Percentiles rank a stretch among this genome's conserved stretches.
These are phyloP conservation scores for Huso huso DNA, from an alignment of 2,797 vertebrate genomes.

Conservation along the genomic window DNA sequence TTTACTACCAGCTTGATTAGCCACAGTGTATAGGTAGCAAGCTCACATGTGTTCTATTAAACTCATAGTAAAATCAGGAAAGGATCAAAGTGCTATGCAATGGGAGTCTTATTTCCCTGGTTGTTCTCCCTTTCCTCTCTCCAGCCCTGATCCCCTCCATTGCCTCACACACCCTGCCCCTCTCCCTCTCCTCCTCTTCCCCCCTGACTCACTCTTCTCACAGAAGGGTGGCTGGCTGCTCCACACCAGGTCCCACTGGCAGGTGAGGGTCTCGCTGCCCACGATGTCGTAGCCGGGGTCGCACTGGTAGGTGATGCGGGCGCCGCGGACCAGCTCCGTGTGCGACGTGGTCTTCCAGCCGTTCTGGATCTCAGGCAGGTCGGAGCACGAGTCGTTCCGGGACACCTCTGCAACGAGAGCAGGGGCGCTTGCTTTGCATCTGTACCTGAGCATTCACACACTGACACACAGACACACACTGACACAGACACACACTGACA, in stretches of 20 bases:
- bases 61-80: no score
- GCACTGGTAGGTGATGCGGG: conserved; percentile 90
- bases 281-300: conserved; percentile 94
- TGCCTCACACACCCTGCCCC: background rate
- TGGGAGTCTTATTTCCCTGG: no score
- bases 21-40: no score
- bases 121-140: no score
- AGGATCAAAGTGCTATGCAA: no score
- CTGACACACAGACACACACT: no score
- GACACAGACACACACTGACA: no score
- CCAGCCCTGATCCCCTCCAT: no score
- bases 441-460: no score
- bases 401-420: conserved; percentile 71
- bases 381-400: conserved; percentile 89
- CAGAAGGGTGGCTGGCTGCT: conserved; percentile 91
- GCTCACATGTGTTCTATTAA: no score
- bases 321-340: conserved; percentile 74
- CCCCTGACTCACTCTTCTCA: conserved; percentile 81
- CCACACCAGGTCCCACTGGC: conserved; percentile 91
- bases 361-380: conserved; percentile 92
- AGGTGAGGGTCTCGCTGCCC: conserved; percentile 84
- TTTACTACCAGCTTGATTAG: no score
- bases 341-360: conserved; percentile 95
- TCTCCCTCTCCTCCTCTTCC: background rate
- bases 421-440: no score